phyloP scores from a whole-genome alignment of 2,888 invertebrate genomes.

The Pomacea canaliculata region DNA sequence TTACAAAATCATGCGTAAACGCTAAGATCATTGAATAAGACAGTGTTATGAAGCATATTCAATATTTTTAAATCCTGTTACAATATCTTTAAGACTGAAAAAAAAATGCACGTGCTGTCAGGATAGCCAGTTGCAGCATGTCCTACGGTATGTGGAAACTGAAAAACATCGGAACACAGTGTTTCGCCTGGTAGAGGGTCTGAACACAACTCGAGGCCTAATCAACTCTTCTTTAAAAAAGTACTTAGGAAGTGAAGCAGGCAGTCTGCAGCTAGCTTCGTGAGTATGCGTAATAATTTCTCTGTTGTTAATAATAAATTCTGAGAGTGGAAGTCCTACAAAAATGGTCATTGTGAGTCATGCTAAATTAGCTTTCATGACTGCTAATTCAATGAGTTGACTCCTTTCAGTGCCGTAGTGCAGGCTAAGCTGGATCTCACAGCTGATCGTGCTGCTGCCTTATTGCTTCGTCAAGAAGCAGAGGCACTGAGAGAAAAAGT shows the following conservation, averaged over 20 bases:
- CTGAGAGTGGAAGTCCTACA: no score
- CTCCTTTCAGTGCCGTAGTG: constrained; percentile 29
- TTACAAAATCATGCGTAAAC: no score
- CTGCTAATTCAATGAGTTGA: no score
- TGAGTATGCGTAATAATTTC: constrained; percentile 21
- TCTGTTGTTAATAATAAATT: no score
- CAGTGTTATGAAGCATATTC: no score
- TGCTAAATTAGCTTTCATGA: no score
- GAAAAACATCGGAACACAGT: constrained; percentile 53
- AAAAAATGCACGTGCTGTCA: constrained; percentile 18
- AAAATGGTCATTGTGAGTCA: no score
- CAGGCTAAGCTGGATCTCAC: constrained; percentile 47
- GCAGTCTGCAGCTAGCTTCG: constrained; percentile 51
- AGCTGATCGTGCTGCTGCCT: constrained; percentile 42
- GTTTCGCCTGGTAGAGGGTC: constrained; percentile 42
- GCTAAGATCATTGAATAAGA: no score
- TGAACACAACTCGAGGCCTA: constrained; percentile 39
- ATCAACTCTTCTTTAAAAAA: constrained; percentile 47
- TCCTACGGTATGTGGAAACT: constrained; percentile 51
- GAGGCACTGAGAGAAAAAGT: constrained; percentile 45
- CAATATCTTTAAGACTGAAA: no score
- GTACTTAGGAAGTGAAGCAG: constrained; percentile 40
- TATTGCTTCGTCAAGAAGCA: constrained; percentile 39
- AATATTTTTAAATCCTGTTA: no score
- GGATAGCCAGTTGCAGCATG: constrained; percentile 49